phyloP scores from a whole-genome alignment of 2,113 vertebrate species.

The Syrmaticus mikado region DNA sequence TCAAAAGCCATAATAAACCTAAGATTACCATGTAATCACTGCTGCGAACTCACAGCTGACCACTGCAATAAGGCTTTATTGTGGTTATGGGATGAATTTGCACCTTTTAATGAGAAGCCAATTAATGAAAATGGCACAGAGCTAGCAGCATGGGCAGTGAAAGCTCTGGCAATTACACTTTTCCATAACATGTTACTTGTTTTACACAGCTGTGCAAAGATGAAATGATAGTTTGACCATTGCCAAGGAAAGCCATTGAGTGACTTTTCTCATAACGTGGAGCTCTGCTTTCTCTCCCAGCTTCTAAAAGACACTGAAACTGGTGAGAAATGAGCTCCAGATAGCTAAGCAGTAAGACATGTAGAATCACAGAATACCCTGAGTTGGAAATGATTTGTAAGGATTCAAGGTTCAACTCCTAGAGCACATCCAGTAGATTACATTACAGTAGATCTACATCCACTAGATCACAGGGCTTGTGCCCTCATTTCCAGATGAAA shows the following conservation, averaged over 20 bases:
- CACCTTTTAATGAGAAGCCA: neutral
- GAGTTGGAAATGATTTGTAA: too few species aligned
- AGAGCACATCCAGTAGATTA: neutral
- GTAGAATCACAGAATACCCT: too few species aligned
- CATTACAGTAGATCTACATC: too few species aligned
- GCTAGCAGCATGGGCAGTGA: neutral
- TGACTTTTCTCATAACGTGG: neutral
- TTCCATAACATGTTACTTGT: neutral
- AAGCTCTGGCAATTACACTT: neutral
- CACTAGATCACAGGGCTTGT: fast-evolving
- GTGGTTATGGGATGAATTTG: neutral
- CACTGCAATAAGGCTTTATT: neutral
- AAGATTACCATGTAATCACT: neutral
- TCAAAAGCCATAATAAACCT: neutral
- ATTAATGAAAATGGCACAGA: neutral
- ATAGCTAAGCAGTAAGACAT: neutral
- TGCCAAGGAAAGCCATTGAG: neutral
- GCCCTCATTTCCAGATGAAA: neutral
- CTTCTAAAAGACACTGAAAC: neutral
- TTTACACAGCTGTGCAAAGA: neutral
- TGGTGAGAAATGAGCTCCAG: neutral
- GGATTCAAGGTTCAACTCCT: too few species aligned
- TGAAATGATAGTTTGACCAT: neutral
- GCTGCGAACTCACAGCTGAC: neutral
- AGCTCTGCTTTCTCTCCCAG: neutral